Base-by-base conservation (phyloP, 2,797 vertebrate genomes). In the Smutsia temminckii region DNA sequence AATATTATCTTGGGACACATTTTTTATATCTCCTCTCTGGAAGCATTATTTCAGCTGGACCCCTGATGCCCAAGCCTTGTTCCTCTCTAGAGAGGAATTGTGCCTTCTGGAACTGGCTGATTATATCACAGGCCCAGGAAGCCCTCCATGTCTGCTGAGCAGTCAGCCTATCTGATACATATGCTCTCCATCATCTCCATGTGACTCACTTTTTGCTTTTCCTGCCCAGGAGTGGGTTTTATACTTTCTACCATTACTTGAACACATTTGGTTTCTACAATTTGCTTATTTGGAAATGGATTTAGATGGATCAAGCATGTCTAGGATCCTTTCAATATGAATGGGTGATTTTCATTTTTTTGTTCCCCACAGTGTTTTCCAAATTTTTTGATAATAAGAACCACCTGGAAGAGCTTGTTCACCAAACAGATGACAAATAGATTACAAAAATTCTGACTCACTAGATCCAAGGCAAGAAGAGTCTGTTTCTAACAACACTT, bases 1-100 rank as follows among this genome's bases (percentile, higher is more conserved):
- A 75, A 96, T 97, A 92, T 90, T 64, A 68, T 29, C 25, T 63
- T 49, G 75, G 64, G 74, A 71, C 20, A 25, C 14, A 77, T 49
- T 86, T 94, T 92, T 66, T 46, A 55, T 81, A 77, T 75, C 0
- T 89, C 32, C 61, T 84, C 59, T 85, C 53, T 84, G 69, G 53
- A 89, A 96, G 29, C 21, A 40, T 85, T 83, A 68, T 86, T 92
- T 92, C 42, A 13, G 4, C 66, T 93, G 42, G 63, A 89, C 5
- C 16, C 25, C 27, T 87, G 23, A 34, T 86, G 55, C 7, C 13
- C 37, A 89, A 63, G n/a, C 34, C 17, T 74, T 17, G 27, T 37
- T 13, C 3, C 18, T 89, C 32, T 37, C 53, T 16, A 27, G 34
- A 92, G 78, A 95, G 14, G 25, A 51, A 37, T 4, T 46, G 27